Evolutionary conservation across 1,140 invertebrate species (phyloP), one percentile per base, ranked within the genome.

Genomic region (Drosophila repletoides): DNA sequence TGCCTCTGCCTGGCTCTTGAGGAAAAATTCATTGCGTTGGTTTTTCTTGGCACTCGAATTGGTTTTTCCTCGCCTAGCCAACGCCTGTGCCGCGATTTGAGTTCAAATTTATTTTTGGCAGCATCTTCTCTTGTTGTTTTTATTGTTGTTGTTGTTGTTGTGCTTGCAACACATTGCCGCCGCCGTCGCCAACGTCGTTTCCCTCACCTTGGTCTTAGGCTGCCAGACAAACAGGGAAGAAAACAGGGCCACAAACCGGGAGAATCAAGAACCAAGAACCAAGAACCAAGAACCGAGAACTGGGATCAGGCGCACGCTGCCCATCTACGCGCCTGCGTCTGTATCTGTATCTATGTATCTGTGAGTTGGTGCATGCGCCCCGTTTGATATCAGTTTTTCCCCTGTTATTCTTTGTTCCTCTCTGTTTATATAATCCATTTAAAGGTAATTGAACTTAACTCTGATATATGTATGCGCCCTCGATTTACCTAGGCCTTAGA

Each of bases 21-120:
- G 53, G 46, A 21, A 36, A 28, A 84, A 66, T 77, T 66, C 77
- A 52, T 73, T 79, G 79, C 79, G 79, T 84, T 83, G 79, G 74
- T 84, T 83, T 77, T 77, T 79, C 79, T 79, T 84, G 73, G 73
- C 76, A 80, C 59, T 64, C 64, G 72, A 53, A 64, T 70, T 73
- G 59, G 59, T 72, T 72, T 69, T 69, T 67, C 55, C 59, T 66
- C 60, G 49, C 61, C 58, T 68, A 64, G 64, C 15, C 12, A 51
- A 34, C 48, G 60, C 53, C 56, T 72, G 48, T 60, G 64, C 69
- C 55, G 46, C 59, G 69, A 79, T 83, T 77, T 77, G 79, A 84
- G 79, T 84, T 84, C 80, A 84, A 84, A 84, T 84, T 84, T 84
- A 84, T 84, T 84, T 84, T 84, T 84, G 79, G 79, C 79, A 84